A percentile compares a stretch with the other conserved stretches of the same genome.
Evolutionary conservation across 2,113 vertebrate genomes (phyloP).

Genomic region (Sapayoa aenigma): DNA sequence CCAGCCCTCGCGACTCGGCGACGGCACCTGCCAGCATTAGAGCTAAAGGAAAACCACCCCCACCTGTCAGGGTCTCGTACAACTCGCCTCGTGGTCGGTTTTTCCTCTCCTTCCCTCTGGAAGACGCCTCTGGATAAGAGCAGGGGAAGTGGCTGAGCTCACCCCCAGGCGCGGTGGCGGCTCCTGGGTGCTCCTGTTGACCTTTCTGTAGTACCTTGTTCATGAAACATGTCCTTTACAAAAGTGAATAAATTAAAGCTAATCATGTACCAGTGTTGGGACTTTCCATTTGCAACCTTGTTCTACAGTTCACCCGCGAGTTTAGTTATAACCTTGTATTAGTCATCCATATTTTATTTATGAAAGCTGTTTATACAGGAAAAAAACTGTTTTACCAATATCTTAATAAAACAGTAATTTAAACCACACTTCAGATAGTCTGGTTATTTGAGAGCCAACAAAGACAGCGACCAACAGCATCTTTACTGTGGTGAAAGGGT

Average conservation of each 20-base stretch:
- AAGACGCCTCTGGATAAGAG: not conserved
- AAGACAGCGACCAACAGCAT: not conserved
- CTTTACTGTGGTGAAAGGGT: not conserved
- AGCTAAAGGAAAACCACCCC: not conserved
- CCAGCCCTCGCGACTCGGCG: not conserved
- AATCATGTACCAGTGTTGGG: conserved; percentile 20
- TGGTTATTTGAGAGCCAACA: conserved; percentile 60
- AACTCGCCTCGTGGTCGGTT: not conserved
- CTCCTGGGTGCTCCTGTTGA: conserved; percentile 62
- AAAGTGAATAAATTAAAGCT: conserved; percentile 46
- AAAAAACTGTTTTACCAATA: conserved; percentile 78
- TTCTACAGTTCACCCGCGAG: conserved; percentile 62
- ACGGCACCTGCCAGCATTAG: conserved; percentile 3
- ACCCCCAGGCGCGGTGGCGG: not conserved
- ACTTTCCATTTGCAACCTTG: conserved; percentile 41
- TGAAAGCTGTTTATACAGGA: conserved; percentile 77
- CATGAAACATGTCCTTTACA: conserved; percentile 43
- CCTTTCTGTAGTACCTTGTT: conserved; percentile 53
- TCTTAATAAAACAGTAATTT: conserved; percentile 82
- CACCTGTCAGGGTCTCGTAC: not conserved
- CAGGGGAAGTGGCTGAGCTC: conserved; percentile 17
- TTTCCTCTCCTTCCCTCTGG: conserved; percentile 30
- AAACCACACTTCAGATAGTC: conserved; percentile 55
- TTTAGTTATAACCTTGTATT: conserved; percentile 75
- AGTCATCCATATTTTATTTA: conserved; percentile 76